phyloP scores from a whole-genome alignment of 2,113 vertebrate genomes.

The Cottus gobio region DNA sequence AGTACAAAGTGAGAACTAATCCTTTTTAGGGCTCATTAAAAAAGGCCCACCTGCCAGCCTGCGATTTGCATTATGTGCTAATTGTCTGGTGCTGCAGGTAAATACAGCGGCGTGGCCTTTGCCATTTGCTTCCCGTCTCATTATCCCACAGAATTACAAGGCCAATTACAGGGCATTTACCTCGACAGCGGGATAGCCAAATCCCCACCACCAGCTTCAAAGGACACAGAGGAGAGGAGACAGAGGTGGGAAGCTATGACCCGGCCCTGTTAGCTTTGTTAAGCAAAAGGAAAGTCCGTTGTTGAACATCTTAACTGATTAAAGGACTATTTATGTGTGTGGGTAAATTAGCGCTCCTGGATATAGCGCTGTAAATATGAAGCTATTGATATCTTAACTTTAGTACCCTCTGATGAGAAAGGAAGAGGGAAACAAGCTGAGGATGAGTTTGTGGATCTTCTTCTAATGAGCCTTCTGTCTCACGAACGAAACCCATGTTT shows the following conservation, averaged over 20 bases:
- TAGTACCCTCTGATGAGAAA: neutral
- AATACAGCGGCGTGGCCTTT: constrained; percentile 61
- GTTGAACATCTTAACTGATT: constrained; percentile 17
- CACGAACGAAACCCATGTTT: neutral
- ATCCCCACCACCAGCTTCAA: constrained; percentile 32
- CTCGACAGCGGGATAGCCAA: constrained; percentile 52
- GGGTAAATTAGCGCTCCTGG: constrained; percentile 16
- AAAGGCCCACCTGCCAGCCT: constrained; percentile 47
- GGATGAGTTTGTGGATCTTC: neutral
- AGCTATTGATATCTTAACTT: constrained; percentile 24
- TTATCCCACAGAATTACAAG: constrained; percentile 69
- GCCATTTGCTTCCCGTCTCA: constrained; percentile 58
- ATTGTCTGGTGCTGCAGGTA: constrained; percentile 60
- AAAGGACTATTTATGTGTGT: constrained; percentile 16
- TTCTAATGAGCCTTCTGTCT: constrained; percentile 47
- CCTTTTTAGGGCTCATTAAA: constrained; percentile 49
- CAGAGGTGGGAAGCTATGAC: constrained; percentile 14
- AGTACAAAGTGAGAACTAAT: constrained; percentile 21
- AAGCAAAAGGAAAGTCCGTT: constrained; percentile 18
- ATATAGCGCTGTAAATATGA: constrained; percentile 12
- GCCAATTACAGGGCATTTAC: constrained; percentile 74
- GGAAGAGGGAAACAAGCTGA: constrained; percentile 11
- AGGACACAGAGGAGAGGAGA: constrained; percentile 19
- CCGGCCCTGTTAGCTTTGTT: constrained; percentile 42
- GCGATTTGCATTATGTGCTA: constrained; percentile 56